phyloP scores from a whole-genome alignment of 2,113 vertebrate genomes.

The Oplegnathus fasciatus region DNA sequence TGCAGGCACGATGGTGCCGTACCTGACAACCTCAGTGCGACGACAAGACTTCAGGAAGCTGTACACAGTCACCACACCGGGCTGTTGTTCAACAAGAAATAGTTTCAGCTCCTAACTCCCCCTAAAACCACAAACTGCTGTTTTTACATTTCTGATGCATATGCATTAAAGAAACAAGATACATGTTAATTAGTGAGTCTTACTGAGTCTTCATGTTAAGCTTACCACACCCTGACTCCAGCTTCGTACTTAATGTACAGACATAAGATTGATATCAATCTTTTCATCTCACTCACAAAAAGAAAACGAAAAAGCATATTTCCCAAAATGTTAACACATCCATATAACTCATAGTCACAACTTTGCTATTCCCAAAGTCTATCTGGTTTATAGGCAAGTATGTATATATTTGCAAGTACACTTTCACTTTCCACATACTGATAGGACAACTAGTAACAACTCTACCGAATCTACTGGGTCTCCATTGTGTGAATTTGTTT shows the following conservation, averaged over 20 bases:
- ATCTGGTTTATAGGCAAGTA: background rate
- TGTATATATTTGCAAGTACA: background rate
- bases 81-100: background rate
- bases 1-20: background rate
- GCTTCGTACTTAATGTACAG: background rate
- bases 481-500: conserved; percentile 35
- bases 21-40: background rate
- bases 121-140: background rate
- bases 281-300: background rate
- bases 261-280: background rate
- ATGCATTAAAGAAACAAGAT: background rate
- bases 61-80: background rate
- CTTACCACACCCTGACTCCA: background rate
- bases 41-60: background rate
- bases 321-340: background rate
- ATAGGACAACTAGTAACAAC: background rate
- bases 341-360: background rate
- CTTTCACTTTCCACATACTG: background rate
- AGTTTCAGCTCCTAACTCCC: background rate
- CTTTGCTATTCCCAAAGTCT: background rate
- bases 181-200: background rate
- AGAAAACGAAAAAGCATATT: background rate
- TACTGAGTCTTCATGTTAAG: background rate
- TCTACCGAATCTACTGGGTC: background rate
- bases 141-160: background rate